Conservation (phyloP, 2,888 invertebrate species). For the Lysandra coridon region DNA sequence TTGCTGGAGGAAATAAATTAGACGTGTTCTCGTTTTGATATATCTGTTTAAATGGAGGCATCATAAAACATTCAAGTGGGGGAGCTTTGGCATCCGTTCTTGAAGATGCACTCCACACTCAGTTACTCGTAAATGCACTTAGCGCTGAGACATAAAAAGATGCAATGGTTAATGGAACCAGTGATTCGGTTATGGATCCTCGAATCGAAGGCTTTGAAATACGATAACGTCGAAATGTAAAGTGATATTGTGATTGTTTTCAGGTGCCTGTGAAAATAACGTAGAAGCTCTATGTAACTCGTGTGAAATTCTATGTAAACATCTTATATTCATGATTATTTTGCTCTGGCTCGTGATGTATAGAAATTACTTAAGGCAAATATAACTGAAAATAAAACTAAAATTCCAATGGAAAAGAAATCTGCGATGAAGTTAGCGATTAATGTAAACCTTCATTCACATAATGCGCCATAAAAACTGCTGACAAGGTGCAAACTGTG, state of each 20-base stretch:
- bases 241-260: conserved; percentile 32
- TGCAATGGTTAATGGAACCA: conserved; percentile 69
- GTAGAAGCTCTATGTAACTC: background rate
- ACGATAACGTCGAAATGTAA: conserved; percentile 33
- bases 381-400: background rate
- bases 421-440: background rate
- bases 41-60: conserved; percentile 51
- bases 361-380: too few relatives aligned
- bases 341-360: too few relatives aligned
- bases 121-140: conserved; percentile 76
- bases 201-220: conserved; percentile 52
- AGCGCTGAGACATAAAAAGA: conserved; percentile 71
- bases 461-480: conserved; percentile 32
- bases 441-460: conserved; percentile 29
- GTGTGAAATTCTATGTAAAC: too few relatives aligned
- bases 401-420: background rate
- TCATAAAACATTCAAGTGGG: conserved; percentile 60
- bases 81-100: conserved; percentile 53
- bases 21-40: conserved; percentile 37
- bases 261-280: conserved; percentile 24
- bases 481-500: conserved; percentile 42
- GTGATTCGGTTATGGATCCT: conserved; percentile 49
- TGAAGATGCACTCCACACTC: conserved; percentile 50
- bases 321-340: background rate
- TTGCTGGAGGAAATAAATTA: conserved; percentile 27